A percentile compares a stretch with the other conserved stretches of the same genome.
Evolutionary conservation across 2,113 vertebrate genomes (phyloP).

Genomic region (Podocnemis expansa): DNA sequence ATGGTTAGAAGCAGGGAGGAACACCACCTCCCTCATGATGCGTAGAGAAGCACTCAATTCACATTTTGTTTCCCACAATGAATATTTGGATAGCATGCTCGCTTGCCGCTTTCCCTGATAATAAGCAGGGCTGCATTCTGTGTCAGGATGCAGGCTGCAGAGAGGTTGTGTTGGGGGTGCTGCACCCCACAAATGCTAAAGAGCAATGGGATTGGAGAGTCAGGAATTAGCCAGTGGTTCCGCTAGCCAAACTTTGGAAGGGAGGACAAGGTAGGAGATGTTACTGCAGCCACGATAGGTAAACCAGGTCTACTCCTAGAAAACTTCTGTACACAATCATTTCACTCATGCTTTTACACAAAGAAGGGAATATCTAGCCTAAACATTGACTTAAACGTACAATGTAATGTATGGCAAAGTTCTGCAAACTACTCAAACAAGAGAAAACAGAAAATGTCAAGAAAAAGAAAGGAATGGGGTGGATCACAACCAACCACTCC

Average conservation of each 20-base stretch:
- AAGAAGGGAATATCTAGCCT: neutral
- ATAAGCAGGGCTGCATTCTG: neutral
- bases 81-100: too few species aligned
- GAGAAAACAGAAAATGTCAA: neutral
- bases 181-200: neutral
- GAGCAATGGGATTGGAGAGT: neutral
- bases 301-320: neutral
- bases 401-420: neutral
- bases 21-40: accelerated
- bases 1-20: neutral
- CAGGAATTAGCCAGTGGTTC: neutral
- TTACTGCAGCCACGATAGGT: neutral
- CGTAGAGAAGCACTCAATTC: accelerated
- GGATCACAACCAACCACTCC: neutral
- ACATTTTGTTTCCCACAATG: neutral
- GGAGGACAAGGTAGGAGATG: neutral
- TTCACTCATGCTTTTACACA: neutral
- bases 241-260: neutral
- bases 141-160: accelerated
- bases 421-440: neutral
- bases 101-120: neutral
- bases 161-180: neutral
- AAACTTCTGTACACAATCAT: neutral
- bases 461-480: neutral
- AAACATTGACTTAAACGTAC: neutral